phyloP scores from a whole-genome alignment of 2,113 vertebrate species.

The Lipotes vexillifer region DNA sequence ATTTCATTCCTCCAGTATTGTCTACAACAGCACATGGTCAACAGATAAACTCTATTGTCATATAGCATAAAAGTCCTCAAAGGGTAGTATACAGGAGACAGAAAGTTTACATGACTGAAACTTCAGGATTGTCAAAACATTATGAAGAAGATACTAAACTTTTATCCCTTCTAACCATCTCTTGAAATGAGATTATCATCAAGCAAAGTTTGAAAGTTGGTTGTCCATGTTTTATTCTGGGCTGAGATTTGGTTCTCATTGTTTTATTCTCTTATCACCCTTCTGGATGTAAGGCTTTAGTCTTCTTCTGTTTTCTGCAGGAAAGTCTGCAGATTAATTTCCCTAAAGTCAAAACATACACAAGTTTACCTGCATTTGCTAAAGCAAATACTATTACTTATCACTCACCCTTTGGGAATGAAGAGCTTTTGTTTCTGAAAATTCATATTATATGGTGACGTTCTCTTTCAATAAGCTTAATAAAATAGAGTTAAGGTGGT shows the following conservation, averaged over 20 bases:
- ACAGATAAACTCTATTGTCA: not conserved
- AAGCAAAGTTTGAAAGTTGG: not conserved
- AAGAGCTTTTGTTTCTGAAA: slow-evolving; percentile 7
- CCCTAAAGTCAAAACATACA: not conserved
- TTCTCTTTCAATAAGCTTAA: not conserved
- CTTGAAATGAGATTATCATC: not conserved
- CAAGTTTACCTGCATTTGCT: not conserved
- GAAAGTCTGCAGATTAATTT: not conserved
- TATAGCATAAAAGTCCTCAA: not conserved
- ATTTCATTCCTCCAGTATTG: not conserved
- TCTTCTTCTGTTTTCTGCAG: not conserved
- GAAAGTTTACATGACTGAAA: not conserved
- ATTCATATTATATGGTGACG: not conserved
- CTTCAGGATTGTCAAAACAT: not conserved
- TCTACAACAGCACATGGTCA: not conserved
- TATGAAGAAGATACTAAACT: not conserved
- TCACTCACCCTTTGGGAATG: not conserved
- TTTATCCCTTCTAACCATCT: not conserved
- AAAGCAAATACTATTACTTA: not conserved
- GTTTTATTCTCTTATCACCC: not conserved
- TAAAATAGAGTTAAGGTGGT: not conserved
- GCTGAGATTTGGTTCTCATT: not conserved
- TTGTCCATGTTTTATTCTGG: not conserved
- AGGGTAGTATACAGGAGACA: not conserved
- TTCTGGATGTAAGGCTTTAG: not conserved